Evolutionary conservation across 2,797 vertebrate species (phyloP), one percentile per base, ranked within the genome.

Genomic region (Mormyrops attenuatus): DNA sequence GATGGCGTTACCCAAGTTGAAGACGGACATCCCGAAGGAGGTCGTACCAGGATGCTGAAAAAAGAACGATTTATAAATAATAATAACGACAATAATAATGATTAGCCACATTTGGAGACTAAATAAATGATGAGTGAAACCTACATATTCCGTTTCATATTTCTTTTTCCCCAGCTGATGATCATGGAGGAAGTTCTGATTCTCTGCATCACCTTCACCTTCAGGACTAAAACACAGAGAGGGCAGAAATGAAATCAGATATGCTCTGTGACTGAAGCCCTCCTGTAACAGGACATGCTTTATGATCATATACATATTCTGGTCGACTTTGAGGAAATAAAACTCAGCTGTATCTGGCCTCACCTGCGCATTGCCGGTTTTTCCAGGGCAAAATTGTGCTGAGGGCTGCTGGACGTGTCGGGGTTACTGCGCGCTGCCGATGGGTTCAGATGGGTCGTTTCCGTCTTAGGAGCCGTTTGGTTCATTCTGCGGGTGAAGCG

Each of bases 1-100:
- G 95, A 99, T 99, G 94, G 98, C 98, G 93, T 99, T 99, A 92
- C 98, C 98, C 94, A 99, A 96, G 95, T 99, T 99, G 96, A 99
- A 99, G 92, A 99, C 98, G 53, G 99, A 99, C 98, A 99, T 99
- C 93, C 99, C 99, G 87, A 99, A 99, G 89, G 98, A 98, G 85
- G 98, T 97, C 50, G 96, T 97, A 91, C 98, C 98, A 77, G 97
- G 96, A 94, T 97, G 96, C 98, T 99, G 93, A 69, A 30, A 87
- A 94, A 53, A 89, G 87, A 26, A 50, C 93, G 92, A 52, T 87
- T 30, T n/a, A 63, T 63, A 63, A 20, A 20, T 55, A 15, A 55
- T 17, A 55, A 55, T n/a, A 55, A 15, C 1, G 1, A 20, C 22
- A 57, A 38, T 3, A 53, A n/a, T n/a, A 41, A 57, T 57, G 3